Base-by-base conservation (phyloP, 2,888 invertebrate species). In the Pseudococcus jackbeardsleyi region DNA sequence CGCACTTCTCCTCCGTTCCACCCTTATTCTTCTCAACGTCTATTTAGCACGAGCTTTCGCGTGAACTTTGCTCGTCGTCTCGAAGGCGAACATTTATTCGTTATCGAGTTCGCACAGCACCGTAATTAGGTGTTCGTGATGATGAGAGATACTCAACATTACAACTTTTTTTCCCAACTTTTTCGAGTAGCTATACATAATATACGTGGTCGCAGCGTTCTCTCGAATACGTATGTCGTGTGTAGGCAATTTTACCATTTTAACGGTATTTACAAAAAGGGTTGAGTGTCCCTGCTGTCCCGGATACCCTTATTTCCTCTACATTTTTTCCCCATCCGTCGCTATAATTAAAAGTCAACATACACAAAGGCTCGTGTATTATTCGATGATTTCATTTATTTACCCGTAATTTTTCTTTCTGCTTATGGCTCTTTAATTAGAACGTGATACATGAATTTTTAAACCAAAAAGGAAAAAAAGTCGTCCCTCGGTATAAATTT, bases 341-440 rank as follows among this genome's bases (percentile, higher is more conserved):
- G 6, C 22, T 64, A 72, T 72, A 72, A 72, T 72, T 72, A 72
- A 72, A 72, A 72, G 68, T 72, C 68, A 72, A 72, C 33, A 72
- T 72, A 59, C 19, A 33, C 68, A 26, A 72, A 72, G 33, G 33
- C 68, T 72, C 15, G 33, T 26, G n/a, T 72, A 26, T 72, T 26
- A 72, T 59, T 59, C 26, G 26, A 72, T 12, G 26, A 72, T 72
- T 72, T 72, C 68, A n/a, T 72, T 72, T 72, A 72, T 72, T 72
- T 72, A 72, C 68, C 68, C 59, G 59, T 59, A 19, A 64, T 72
- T 26, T 33, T 72, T 72, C 22, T 72, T 33, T 26, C 33, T 19
- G 19, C n/a, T n/a, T 19, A 8, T 19, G 6, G 59, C 68, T 5
- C 15, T 72, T 26, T 72, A 72, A 72, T 72, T 72, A 72, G 68